Evolutionary conservation across 2,888 invertebrate species (phyloP).

Genomic region (Agrenia bidenticulata): DNA sequence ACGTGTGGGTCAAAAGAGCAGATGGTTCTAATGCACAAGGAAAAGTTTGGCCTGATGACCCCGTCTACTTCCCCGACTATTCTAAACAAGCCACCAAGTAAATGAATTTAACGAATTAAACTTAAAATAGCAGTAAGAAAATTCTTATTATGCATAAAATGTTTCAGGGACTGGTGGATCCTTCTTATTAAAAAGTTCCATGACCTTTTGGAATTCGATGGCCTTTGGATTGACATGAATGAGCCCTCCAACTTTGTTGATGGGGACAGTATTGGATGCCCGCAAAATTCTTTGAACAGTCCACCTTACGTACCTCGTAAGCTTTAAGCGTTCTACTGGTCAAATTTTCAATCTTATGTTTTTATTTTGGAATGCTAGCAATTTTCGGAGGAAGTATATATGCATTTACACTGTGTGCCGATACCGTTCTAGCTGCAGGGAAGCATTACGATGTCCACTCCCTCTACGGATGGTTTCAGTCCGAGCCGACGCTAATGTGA

Average conservation of each 20-base stretch:
- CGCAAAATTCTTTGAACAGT: slow-evolving; percentile 62
- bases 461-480: slow-evolving; percentile 64
- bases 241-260: slow-evolving; percentile 79
- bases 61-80: slow-evolving; percentile 40
- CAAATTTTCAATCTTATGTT: too few species aligned
- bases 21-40: slow-evolving; percentile 56
- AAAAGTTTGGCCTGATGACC: slow-evolving; percentile 66
- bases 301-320: slow-evolving; percentile 70
- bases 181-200: slow-evolving; percentile 69
- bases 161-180: slow-evolving; percentile 65
- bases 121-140: not conserved
- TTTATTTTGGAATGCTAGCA: too few species aligned
- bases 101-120: not conserved
- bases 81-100: slow-evolving; percentile 65
- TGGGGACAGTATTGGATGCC: slow-evolving; percentile 65
- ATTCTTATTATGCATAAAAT: slow-evolving; percentile 59
- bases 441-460: slow-evolving; percentile 76
- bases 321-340: too few species aligned
- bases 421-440: slow-evolving; percentile 60
- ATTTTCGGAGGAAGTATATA: slow-evolving; percentile 78
- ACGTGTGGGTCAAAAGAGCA: slow-evolving; percentile 37
- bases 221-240: slow-evolving; percentile 72
- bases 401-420: slow-evolving; percentile 43
- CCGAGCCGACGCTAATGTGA: slow-evolving; percentile 47
- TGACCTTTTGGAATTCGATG: slow-evolving; percentile 67